Percentiles rank a stretch among this genome's conserved stretches.
phyloP scores from a whole-genome alignment of 2,797 vertebrate genomes.

The Muscicapa comitata region DNA sequence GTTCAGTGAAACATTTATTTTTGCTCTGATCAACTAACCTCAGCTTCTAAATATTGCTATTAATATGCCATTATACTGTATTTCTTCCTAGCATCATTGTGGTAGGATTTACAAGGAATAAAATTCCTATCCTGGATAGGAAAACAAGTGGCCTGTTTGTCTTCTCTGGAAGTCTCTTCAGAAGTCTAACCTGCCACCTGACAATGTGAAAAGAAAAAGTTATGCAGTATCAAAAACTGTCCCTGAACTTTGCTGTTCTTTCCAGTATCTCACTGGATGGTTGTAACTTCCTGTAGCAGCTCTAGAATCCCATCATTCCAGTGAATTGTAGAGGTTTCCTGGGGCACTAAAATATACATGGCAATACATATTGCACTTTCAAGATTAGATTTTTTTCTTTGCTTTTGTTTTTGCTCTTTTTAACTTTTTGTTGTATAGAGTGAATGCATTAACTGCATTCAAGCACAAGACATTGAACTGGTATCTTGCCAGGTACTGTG shows the following conservation, averaged over 20 bases:
- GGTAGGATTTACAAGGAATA: not conserved
- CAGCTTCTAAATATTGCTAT: not conserved
- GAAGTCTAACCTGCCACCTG: fast-evolving
- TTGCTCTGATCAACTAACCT: not conserved
- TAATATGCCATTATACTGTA: not conserved
- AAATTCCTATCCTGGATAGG: not conserved
- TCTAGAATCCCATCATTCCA: not conserved
- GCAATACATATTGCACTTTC: not conserved
- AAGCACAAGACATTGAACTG: not conserved
- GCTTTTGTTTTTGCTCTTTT: not conserved
- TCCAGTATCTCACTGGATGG: not conserved
- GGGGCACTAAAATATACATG: not conserved
- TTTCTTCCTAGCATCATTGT: not conserved
- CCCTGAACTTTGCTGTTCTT: not conserved
- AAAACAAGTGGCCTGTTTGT: not conserved
- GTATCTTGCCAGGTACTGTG: not conserved
- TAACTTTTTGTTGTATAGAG: not conserved
- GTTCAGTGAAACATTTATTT: not conserved
- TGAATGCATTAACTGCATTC: not conserved
- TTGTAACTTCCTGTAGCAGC: not conserved
- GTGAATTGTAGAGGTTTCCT: not conserved
- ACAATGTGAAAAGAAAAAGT: not conserved
- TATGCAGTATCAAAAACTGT: not conserved
- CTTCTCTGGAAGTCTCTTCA: not conserved
- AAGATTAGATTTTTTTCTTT: not conserved